phyloP scores from a whole-genome alignment of 2,797 vertebrate species.

The Caiman crocodilus region DNA sequence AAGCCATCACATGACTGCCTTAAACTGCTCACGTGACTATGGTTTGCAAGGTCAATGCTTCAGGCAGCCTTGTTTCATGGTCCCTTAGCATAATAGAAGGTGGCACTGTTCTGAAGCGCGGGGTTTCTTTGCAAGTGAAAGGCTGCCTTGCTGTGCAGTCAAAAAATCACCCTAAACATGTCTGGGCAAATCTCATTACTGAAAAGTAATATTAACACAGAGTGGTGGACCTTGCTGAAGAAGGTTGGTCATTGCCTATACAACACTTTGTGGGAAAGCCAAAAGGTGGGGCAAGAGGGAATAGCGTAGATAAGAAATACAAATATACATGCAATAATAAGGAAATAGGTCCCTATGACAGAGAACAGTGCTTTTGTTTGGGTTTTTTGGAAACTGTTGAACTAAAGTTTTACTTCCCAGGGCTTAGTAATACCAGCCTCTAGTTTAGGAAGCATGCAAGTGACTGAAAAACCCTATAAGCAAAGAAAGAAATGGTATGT shows the following conservation, averaged over 20 bases:
- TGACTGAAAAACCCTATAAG: constrained; percentile 29
- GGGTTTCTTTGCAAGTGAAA: not conserved
- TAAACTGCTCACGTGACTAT: not conserved
- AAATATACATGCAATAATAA: not conserved
- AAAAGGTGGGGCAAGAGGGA: not conserved
- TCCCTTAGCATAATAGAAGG: not conserved
- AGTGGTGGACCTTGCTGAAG: not conserved
- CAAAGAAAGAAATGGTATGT: constrained; percentile 59
- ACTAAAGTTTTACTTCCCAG: constrained; percentile 54
- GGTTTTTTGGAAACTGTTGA: constrained; percentile 30
- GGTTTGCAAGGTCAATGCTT: not conserved
- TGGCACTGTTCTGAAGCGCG: accelerated
- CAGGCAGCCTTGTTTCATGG: not conserved
- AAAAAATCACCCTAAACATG: not conserved
- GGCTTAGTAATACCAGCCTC: constrained; percentile 58
- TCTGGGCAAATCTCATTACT: not conserved
- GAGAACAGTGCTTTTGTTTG: too few relatives aligned
- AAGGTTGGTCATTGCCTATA: not conserved
- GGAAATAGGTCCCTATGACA: not conserved
- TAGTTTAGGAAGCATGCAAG: constrained; percentile 32
- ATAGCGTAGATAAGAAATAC: not conserved
- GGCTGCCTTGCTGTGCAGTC: too few relatives aligned
- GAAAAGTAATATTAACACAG: not conserved
- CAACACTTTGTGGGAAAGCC: not conserved
- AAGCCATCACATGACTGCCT: not conserved